Conservation (phyloP, 2,888 invertebrate genomes). For the Acanthacorydalis orientalis region DNA sequence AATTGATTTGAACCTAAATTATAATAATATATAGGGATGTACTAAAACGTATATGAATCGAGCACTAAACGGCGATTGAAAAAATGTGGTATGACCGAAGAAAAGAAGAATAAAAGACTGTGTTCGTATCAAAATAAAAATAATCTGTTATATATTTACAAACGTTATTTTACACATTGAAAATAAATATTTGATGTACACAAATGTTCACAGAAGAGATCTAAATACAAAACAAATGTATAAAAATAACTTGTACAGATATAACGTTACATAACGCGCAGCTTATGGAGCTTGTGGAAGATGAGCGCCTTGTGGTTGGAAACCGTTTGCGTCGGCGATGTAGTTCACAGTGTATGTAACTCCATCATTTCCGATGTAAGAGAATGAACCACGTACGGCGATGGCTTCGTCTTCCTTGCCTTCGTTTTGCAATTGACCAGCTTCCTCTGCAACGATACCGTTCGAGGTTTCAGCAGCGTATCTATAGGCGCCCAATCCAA, state of each 20-base stretch:
- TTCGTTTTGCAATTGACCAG: constrained; percentile 23
- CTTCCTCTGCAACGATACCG: constrained; percentile 20
- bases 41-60: no score
- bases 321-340: constrained; percentile 38
- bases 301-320: constrained; percentile 21
- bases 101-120: no score
- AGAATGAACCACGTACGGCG: constrained; percentile 27
- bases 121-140: no score
- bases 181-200: not conserved
- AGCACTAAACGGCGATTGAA: no score
- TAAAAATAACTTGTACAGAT: not conserved
- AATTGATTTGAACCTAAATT: no score
- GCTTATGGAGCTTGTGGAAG: constrained; percentile 11
- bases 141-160: no score
- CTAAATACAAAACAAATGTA: not conserved
- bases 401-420: constrained; percentile 27
- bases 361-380: constrained; percentile 32
- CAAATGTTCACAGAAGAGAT: not conserved
- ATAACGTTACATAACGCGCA: no score
- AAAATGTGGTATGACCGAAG: no score
- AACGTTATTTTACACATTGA: no score
- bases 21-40: no score
- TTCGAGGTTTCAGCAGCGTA: constrained; percentile 30
- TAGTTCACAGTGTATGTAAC: constrained; percentile 28
- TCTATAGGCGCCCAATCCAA: constrained; percentile 36